Evolutionary conservation across 2,888 invertebrate species (phyloP).

Genomic region (Philonicus albiceps): DNA sequence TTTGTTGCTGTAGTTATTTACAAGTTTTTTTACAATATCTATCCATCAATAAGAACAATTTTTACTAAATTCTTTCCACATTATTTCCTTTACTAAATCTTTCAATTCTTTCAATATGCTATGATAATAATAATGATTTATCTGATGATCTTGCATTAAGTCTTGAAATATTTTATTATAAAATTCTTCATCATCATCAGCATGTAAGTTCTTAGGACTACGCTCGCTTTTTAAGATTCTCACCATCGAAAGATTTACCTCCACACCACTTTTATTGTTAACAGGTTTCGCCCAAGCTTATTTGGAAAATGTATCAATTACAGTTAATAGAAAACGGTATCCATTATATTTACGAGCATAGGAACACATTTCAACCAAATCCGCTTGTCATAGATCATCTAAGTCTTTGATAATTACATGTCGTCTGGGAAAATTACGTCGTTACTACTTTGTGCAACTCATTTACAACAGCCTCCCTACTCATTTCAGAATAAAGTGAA

Average conservation of each 20-base stretch:
- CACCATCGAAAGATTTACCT: not conserved
- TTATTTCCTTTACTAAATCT: not conserved
- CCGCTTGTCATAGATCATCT: slow-evolving; percentile 43
- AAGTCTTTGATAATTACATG: slow-evolving; percentile 52
- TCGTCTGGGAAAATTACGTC: slow-evolving; percentile 56
- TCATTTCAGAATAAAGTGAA: not conserved
- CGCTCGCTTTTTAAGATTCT: not conserved
- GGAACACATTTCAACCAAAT: slow-evolving; percentile 51
- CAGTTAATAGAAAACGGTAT: slow-evolving; percentile 55
- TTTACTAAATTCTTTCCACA: slow-evolving; percentile 11
- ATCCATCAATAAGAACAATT: not conserved
- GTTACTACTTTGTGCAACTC: slow-evolving; percentile 58
- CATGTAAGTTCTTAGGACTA: not conserved
- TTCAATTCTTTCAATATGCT: not conserved
- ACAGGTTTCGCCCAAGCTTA: slow-evolving; percentile 56
- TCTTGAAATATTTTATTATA: not conserved
- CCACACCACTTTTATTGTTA: slow-evolving; percentile 53
- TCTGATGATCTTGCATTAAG: not conserved
- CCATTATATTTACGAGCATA: slow-evolving; percentile 55
- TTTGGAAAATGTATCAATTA: slow-evolving; percentile 60
- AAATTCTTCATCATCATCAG: not conserved
- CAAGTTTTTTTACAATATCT: not conserved
- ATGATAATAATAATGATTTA: slow-evolving; percentile 7
- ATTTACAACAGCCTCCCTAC: not conserved
- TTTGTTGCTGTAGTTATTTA: slow-evolving; percentile 1